Evolutionary conservation across 2,797 vertebrate species (phyloP).

Genomic region (Lacerta agilis): DNA sequence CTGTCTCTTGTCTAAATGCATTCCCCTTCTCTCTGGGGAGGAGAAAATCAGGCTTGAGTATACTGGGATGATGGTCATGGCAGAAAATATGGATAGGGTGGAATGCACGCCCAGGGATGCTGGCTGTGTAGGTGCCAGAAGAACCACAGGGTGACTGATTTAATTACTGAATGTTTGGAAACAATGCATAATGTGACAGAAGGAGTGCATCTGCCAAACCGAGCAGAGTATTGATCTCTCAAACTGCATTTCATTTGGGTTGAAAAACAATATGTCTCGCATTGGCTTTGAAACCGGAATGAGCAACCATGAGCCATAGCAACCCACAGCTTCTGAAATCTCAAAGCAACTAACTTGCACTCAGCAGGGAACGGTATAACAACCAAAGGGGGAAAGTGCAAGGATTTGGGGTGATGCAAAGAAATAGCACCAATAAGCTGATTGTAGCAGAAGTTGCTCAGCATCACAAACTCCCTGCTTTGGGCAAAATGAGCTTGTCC

Average conservation of each 20-base stretch:
- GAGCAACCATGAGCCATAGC: background rate
- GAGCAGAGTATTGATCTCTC: background rate
- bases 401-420: background rate
- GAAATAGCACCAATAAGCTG: background rate
- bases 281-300: background rate
- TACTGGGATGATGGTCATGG: background rate
- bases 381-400: background rate
- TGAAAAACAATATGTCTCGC: background rate
- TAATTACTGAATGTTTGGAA: slow-evolving; percentile 6
- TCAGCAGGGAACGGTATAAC: background rate
- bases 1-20: background rate
- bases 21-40: background rate
- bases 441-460: background rate
- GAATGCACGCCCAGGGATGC: background rate
- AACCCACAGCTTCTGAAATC: background rate
- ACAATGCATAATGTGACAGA: background rate
- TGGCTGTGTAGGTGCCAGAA: background rate
- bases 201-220: background rate
- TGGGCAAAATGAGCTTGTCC: background rate
- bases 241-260: background rate
- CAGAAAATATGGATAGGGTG: background rate
- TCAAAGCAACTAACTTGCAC: slow-evolving; percentile 5
- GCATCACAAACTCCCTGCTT: too few species aligned
- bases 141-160: background rate
- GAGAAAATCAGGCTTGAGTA: background rate